These are phyloP conservation scores for Trididemnum miniatum DNA, from an alignment of 23 tunicate species.

Conservation along the genomic window DNA sequence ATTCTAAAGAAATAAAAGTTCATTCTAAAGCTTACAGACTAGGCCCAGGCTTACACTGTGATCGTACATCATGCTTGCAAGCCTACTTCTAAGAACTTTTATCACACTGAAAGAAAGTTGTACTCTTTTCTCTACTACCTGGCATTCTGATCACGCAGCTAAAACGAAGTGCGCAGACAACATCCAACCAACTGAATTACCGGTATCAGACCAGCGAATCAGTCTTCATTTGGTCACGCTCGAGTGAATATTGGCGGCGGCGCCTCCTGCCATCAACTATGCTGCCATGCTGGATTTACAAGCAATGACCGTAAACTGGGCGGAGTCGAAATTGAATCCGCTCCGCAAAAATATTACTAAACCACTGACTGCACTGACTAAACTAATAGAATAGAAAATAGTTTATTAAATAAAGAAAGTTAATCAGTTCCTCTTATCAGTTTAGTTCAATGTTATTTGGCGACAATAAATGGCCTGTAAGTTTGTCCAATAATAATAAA, in stretches of 20 bases:
- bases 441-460: too few relatives aligned
- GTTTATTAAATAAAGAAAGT: too few relatives aligned
- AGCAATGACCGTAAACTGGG: background rate
- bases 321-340: background rate
- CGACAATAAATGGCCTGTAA: too few relatives aligned
- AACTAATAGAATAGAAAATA: background rate
- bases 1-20: background rate
- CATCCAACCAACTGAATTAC: background rate
- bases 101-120: background rate
- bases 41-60: too few relatives aligned
- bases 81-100: background rate
- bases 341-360: background rate
- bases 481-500: too few relatives aligned
- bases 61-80: background rate
- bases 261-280: too few relatives aligned
- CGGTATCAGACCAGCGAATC: too few relatives aligned
- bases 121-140: background rate
- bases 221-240: too few relatives aligned
- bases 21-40: background rate
- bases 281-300: slow-evolving; percentile 1
- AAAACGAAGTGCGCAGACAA: background rate
- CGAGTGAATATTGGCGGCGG: too few relatives aligned
- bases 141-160: background rate
- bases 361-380: background rate
- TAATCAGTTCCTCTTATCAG: too few relatives aligned